Base-by-base conservation (phyloP, 2,113 vertebrate species). In the Notechis scutatus region DNA sequence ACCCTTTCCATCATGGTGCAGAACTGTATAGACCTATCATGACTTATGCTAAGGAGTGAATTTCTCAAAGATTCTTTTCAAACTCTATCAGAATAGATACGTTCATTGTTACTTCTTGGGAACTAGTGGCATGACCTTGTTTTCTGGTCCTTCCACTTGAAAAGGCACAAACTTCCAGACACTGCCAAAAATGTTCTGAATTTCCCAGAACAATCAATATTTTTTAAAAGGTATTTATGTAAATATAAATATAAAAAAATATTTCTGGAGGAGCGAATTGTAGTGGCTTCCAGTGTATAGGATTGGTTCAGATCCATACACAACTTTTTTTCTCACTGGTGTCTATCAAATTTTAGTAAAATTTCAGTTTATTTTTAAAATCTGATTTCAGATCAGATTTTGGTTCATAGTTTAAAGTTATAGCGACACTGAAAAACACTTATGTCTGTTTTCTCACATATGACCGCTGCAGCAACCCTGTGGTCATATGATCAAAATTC, bases 11-110 rank as follows among this genome's bases (percentile, higher is more conserved):
- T 95, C 91, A 85, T 92, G 11, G 5, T 90, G 55, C 1, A 0
- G 92, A 52, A 85, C 3, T 90, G 18, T 89, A 14, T 0, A 93
- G 95, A 54, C 94, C 94, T 94, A 93, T 96, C 90, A 90, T 95
- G 96, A 96, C 94, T 92, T 96, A 69, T 95, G 91, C 94, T 86
- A 91, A 92, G 14, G 7, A 56, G 26, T 42, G 88, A 93, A 42
- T 85, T 92, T 92, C 87, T 92, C 54, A 90, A 59, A 45, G 69
- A 64, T 86, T 90, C 85, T 86, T 56, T 85, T 85, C 54, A 57
- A 24, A 21, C 50, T 57, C 26, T 59, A 87, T 10, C 55, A 86
- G 74, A 90, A 90, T 55, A 90, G 88, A 93, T 93, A 64, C 5
- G 23, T 12, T 64, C 81, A 54, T 90, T 93, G 92, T 86, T 86